Base-by-base conservation (phyloP, 2,797 vertebrate species). In the Tachyglossus aculeatus region DNA sequence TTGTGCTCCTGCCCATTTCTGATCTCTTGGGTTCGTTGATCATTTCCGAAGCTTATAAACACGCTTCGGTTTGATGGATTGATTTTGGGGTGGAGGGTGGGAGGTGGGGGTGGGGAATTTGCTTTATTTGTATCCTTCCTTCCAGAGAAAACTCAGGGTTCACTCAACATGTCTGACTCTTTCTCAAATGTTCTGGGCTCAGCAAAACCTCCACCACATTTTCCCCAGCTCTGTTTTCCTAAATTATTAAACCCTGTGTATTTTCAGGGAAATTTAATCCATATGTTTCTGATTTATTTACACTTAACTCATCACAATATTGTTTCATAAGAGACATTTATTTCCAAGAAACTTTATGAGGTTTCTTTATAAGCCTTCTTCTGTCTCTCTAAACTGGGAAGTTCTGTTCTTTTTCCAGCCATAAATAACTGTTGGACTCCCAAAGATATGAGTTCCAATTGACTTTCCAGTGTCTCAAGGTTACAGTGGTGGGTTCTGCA, bases 341-440 rank as follows among this genome's bases (percentile, higher is more conserved):
- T 58, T 74, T 33, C 71, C 16, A 39, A 59, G 21, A n/a, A 31
- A 22, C 24, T 55, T 76, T 76, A 53, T 71, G 68, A 68, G 36
- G 13, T 63, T 57, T 78, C 69, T 56, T 19, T 63, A 47, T 41
- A 56, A 66, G 32, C 1, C 14, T 44, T 70, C 75, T 52, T 10
- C 33, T 37, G 43, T 53, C 65, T 54, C 29, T 73, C 73, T 78
- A 60, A 75, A 60, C 73, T 80, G 56, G 31, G 65, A 52, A 21
- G 27, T 31, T 29, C 5, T 11, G 58, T 61, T n/a, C 27, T 22
- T 8, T 74, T 60, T n/a, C 19, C 4, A 36, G 54, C 52, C 33
- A 51, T 50, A 27, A 24, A 57, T 38, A 54, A 54, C 7, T 70
- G 24, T 11, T 44, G 33, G 81, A 4, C 21, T 19, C 44, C 43